Conservation (phyloP, 2,888 invertebrate genomes). For the Caenorhabditis zanzibari region DNA sequence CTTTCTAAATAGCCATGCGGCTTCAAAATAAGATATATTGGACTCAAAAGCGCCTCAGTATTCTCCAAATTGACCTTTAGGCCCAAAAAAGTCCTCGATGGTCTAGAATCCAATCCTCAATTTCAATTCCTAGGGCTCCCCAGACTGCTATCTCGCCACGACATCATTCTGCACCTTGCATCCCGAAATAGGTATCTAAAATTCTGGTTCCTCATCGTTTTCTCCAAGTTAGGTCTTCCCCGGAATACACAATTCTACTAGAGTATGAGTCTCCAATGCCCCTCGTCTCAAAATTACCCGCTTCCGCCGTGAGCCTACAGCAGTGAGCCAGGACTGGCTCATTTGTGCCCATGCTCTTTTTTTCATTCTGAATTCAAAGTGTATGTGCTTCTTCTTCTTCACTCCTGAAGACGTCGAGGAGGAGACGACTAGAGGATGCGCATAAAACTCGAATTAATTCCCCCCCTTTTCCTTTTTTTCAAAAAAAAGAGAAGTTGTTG, state of each 20-base stretch:
- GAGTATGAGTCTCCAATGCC: conserved; percentile 16
- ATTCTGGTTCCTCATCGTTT: conserved; percentile 18
- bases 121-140: neutral
- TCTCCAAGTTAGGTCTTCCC: neutral
- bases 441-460: conserved; percentile 64
- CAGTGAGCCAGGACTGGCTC: neutral
- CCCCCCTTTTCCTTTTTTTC: conserved; percentile 8
- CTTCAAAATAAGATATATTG: no score
- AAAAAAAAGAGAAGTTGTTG: conserved; percentile 37
- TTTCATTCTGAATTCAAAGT: neutral
- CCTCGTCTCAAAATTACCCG: conserved; percentile 38
- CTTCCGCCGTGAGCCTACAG: conserved; percentile 24
- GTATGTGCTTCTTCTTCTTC: conserved; percentile 11
- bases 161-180: neutral
- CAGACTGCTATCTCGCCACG: neutral
- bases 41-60: no score
- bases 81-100: no score
- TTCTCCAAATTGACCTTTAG: no score
- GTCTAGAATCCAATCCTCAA: no score
- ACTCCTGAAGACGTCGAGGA: neutral
- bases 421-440: conserved; percentile 5
- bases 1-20: no score
- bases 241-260: neutral
- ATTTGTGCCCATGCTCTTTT: conserved; percentile 6
- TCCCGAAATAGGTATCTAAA: neutral